Conservation (phyloP, 1,140 invertebrate genomes). For the Euura saliciscinereae region DNA sequence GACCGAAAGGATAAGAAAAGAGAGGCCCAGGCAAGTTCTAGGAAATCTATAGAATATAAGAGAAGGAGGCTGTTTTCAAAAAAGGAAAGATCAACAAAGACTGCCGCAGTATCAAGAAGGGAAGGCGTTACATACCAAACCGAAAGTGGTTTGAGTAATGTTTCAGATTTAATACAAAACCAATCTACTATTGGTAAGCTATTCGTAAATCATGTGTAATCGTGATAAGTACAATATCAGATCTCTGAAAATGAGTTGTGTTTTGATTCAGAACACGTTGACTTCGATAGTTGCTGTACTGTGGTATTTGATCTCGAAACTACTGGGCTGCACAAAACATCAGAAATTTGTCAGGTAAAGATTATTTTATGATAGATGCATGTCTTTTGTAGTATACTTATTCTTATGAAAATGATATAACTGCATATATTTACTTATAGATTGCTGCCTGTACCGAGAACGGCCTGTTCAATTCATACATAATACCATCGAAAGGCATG, state of each 20-base stretch:
- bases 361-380: neutral
- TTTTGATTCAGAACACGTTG: neutral
- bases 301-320: conserved; percentile 8
- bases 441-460: conserved; percentile 15
- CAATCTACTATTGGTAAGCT: conserved; percentile 12
- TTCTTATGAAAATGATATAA: neutral
- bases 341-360: conserved; percentile 15
- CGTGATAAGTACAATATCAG: neutral
- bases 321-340: conserved; percentile 13
- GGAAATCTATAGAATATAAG: conserved; percentile 10
- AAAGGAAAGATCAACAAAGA: conserved; percentile 20
- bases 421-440: conserved; percentile 1
- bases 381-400: too few relatives aligned
- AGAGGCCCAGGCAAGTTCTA: neutral
- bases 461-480: conserved; percentile 11
- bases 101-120: neutral
- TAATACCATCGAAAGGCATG: conserved; percentile 14
- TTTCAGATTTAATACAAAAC: conserved; percentile 20
- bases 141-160: conserved; percentile 13
- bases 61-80: conserved; percentile 14
- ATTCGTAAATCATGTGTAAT: neutral
- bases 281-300: neutral
- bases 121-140: conserved; percentile 25
- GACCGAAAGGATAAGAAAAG: conserved; percentile 12
- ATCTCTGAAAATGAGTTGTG: neutral